Evolutionary conservation across 1,140 invertebrate genomes (phyloP), one percentile per base, ranked within the genome.

Genomic region (Hyposmocoma kahamanoa): DNA sequence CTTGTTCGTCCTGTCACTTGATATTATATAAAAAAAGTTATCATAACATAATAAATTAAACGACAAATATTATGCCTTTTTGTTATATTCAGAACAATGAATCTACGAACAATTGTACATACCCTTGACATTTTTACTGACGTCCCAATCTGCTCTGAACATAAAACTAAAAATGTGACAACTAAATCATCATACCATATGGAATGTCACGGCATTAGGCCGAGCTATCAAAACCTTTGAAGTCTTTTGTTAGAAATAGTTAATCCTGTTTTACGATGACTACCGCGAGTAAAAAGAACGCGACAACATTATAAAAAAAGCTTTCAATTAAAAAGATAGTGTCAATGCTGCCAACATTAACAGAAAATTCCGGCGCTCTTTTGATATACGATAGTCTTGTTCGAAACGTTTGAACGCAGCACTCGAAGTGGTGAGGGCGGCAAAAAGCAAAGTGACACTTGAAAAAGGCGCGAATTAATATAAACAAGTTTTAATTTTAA

Each of bases 301-400:
- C 68, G 56, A 60, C 70, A 60, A 71, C 74, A 75, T 69, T 69
- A 67, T 70, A 75, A 79, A 76, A 72, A 82, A 80, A 73, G 68
- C 65, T 61, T 76, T 81, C 72, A 82, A 84, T 82, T 82, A 84
- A 79, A 81, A 72, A 74, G 67, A 72, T 74, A 81, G 81, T 74
- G 76, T 81, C 81, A 83, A 78, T 81, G 65, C 60, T 68, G 66
- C 67, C 66, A 73, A 67, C 71, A 67, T 79, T 67, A 73, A 79
- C 64, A 58, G 60, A 67, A 57, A 48, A 73, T 77, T 75, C 69
- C 63, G 56, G 51, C 51, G 57, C 52, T 59, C 76, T 66, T 84
- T 84, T 84, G 81, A 84, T 83, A 84, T 80, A 73, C 76, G 81
- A 84, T 84, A 84, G 79, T 69, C 77, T 83, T 84, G 80, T 78